Evolutionary conservation across 2,797 vertebrate genomes (phyloP), one percentile per base, ranked within the genome.

Genomic region (Leucoraja ocellata): DNA sequence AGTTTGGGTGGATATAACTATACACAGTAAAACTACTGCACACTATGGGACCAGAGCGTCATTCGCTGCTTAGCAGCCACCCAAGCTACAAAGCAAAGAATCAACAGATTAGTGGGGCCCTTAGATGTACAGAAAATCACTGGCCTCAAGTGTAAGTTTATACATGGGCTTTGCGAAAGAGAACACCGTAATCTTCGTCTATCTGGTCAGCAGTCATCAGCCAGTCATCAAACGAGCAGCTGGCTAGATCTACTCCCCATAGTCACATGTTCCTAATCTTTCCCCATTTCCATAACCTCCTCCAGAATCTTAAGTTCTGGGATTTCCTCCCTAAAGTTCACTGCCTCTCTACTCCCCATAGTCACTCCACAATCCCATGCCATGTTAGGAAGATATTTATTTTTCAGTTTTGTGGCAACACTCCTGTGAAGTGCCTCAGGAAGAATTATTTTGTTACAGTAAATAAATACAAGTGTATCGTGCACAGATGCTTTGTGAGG

Each of bases 101-200:
- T 25, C 28, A 28, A 83, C 81, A 13, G 8, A 84, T 23, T 61
- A 61, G 84, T 16, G 6, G n/a, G 5, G 10, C 4, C 28, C 16
- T 32, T 88, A 32, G 84, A 21, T 36, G 9, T 16, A 36, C 16
- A 61, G 28, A 88, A 18, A 63, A 63, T 36, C 84, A 88, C 10
- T 32, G 61, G 1, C 2, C 1, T 13, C 8, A 1, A 0, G 3
- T 4, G 23, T 0, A 28, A 28, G 2, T 5, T 9, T 54, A 83
- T 28, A 25, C 9, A 5, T 21, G 46, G 23, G 18, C 21, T 8
- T n/a, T 28, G 23, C 6, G 54, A 25, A 54, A 84, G 54, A 13
- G 46, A 23, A 18, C 21, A 23, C 18, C 39, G 23, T 8, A 11
- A 18, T 23, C 11, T 11, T 39, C 36, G 7, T 23, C 4, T 11